These are phyloP conservation scores for Tapera naevia DNA, from an alignment of 2,797 vertebrate species.

Conservation along the genomic window DNA sequence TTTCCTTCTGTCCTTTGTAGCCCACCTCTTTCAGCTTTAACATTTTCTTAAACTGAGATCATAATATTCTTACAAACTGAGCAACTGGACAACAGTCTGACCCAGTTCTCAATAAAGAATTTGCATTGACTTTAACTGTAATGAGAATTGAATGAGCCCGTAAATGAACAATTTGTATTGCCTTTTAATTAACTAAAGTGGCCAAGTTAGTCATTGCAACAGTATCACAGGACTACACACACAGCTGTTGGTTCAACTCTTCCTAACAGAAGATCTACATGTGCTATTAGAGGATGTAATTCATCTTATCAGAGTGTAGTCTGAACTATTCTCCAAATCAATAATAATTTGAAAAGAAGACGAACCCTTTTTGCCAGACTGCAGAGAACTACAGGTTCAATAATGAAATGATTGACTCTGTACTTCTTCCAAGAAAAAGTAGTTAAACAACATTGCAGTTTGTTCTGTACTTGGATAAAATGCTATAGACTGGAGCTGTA, in stretches of 20 bases:
- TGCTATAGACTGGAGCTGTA: background rate
- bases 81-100: background rate
- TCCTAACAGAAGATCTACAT: background rate
- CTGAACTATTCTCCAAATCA: conserved; percentile 16
- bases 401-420: background rate
- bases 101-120: background rate
- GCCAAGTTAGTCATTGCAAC: conserved; percentile 13
- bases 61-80: background rate
- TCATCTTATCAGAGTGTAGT: background rate
- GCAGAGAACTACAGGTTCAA: background rate
- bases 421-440: conserved; percentile 3
- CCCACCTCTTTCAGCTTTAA: background rate
- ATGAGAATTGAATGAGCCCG: background rate
- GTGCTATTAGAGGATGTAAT: conserved; percentile 16
- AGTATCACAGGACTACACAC: background rate
- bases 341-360: conserved; percentile 30
- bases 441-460: background rate
- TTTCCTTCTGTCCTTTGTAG: background rate
- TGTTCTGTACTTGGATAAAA: background rate
- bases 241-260: background rate
- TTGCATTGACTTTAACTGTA: background rate
- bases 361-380: background rate
- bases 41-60: background rate
- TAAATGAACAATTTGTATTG: background rate
- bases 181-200: conserved; percentile 39